Base-by-base conservation (phyloP, 2,113 vertebrate species). In the Megaceryle torquata region DNA sequence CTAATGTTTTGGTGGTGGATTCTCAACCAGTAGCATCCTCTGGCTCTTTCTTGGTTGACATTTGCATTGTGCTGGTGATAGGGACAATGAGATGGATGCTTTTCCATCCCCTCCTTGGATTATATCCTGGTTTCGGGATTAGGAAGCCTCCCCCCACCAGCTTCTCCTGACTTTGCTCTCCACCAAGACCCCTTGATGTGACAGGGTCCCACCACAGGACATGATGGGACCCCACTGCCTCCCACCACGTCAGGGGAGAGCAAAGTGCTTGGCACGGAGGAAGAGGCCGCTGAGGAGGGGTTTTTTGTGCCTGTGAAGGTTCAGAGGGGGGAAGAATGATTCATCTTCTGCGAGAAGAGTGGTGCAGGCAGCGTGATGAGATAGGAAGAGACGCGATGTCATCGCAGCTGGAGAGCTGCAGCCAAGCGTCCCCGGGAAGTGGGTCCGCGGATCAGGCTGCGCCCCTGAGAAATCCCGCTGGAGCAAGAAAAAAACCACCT, bases 201-300 rank as follows among this genome's bases (percentile, higher is more conserved):
- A 48, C 14, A 5, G 22, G 16, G 39, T 41, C 39, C 39, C 39
- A 41, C 11, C 61, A 9, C 16, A 0, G 37, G 75, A 19, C 10
- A 5, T 0, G 16, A 35, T 2, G 5, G 20, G 19, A 43, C 10
- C 63, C 11, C 20, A 0, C 26, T 1, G 0, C 1, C 1, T 75
- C 33, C 57, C n/a, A 8, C 37, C 15, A 5, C 1, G 9, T 29
- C 21, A 56, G 4, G n/a, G 24, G 16, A 29, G 67, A 80, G 46
- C 35, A 10, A 17, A 74, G 48, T 3, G 1, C 11, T 13, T 25
- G 56, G 8, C 43, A 15, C 2, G 15, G 43, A 56, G 70, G 70
- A 25, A 75, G 61, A 9, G 31, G 31, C 64, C 4, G 0, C 61
- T 2, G 4, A 77, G 50, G 48, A n/a, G 29, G 56, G 11, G 1